phyloP scores from a whole-genome alignment of 2,797 vertebrate species.

The Periophthalmus magnuspinnatus region DNA sequence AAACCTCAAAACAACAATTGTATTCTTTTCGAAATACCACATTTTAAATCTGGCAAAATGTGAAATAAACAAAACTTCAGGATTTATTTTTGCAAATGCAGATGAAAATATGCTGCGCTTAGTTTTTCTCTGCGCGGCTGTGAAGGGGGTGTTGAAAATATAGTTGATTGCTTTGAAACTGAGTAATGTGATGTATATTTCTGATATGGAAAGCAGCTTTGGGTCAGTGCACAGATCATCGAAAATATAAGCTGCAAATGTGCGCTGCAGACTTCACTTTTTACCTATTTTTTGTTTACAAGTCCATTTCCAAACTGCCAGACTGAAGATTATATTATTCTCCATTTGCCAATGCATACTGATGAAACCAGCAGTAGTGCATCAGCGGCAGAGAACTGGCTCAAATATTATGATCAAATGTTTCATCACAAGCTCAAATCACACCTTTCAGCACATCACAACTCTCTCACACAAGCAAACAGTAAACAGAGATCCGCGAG shows the following conservation, averaged over 20 bases:
- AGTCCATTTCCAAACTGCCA: slow-evolving; percentile 30
- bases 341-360: slow-evolving; percentile 43
- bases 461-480: slow-evolving; percentile 20
- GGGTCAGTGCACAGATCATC: slow-evolving; percentile 30
- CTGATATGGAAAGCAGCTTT: slow-evolving; percentile 33
- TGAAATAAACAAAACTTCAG: slow-evolving; percentile 16
- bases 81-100: slow-evolving; percentile 6
- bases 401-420: slow-evolving; percentile 27
- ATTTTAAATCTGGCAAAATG: slow-evolving; percentile 7
- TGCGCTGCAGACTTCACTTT: slow-evolving; percentile 23
- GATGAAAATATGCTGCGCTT: slow-evolving; percentile 24
- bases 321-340: slow-evolving; percentile 30
- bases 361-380: slow-evolving; percentile 34
- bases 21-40: neutral
- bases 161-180: slow-evolving; percentile 24
- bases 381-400: neutral
- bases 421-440: slow-evolving; percentile 25
- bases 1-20: neutral
- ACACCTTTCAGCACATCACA: slow-evolving; percentile 23
- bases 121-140: slow-evolving; percentile 16
- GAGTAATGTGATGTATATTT: slow-evolving; percentile 26
- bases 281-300: slow-evolving; percentile 38
- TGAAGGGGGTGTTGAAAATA: slow-evolving; percentile 20
- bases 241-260: slow-evolving; percentile 34
- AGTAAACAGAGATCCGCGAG: slow-evolving; percentile 34